Percentiles rank a stretch among this genome's conserved stretches.
These are phyloP conservation scores for Drosophila putrida DNA, from an alignment of 2,888 invertebrate genomes.

Conservation along the genomic window DNA sequence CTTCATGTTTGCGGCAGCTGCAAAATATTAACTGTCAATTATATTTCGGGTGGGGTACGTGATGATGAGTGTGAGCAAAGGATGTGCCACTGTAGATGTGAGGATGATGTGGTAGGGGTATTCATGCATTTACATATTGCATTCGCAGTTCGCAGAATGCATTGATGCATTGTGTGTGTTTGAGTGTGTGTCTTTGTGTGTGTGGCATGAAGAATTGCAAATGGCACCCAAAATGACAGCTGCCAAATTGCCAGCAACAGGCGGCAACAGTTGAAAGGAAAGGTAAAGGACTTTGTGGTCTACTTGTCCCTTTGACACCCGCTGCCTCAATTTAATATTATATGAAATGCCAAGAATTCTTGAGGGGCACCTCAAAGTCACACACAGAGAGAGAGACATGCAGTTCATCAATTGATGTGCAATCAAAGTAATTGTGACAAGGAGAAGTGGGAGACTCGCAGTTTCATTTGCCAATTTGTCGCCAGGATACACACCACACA, in stretches of 20 bases:
- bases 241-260: conserved; percentile 38
- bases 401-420: conserved; percentile 45
- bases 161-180: conserved; percentile 27
- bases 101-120: background rate
- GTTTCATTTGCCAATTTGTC: conserved; percentile 54
- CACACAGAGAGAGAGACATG: background rate
- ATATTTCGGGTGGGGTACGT: conserved; percentile 33
- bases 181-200: conserved; percentile 4
- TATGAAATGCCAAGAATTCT: conserved; percentile 21
- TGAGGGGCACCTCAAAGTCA: conserved; percentile 4
- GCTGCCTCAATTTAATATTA: conserved; percentile 30
- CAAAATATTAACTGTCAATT: conserved; percentile 75
- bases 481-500: conserved; percentile 22
- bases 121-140: conserved; percentile 21
- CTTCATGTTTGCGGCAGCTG: conserved; percentile 56
- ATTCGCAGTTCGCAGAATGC: conserved; percentile 35
- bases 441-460: background rate
- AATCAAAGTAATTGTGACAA: conserved; percentile 63
- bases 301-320: conserved; percentile 24
- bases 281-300: too few relatives aligned
- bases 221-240: conserved; percentile 45
- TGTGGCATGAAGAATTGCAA: conserved; percentile 44
- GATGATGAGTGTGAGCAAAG: conserved; percentile 1
- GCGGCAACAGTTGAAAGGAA: conserved; percentile 4
- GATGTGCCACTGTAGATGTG: background rate